Base-by-base conservation (phyloP, 1,140 invertebrate genomes). In the Drosophila sulfurigaster region DNA sequence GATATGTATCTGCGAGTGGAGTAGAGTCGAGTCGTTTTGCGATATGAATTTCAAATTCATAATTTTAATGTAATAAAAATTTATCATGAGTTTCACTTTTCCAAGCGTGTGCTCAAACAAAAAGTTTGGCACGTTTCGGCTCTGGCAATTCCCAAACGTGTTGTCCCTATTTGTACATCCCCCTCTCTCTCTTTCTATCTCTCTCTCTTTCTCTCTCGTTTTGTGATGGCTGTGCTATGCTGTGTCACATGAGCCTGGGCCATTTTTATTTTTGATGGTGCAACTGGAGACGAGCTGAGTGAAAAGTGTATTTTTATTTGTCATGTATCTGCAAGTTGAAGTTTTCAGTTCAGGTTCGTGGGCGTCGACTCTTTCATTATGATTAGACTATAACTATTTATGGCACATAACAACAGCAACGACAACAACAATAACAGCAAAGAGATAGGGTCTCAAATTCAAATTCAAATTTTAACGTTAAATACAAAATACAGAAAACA, bases 11-110 rank as follows among this genome's bases (percentile, higher is more conserved):
- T 43, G 8, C 10, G 8, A 65, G 35, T 38, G 7, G 8, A 8
- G 49, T 48, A 5, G 8, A 65, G 35, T 38, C 35, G 8, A 8
- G 49, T 48, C 16, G 28, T 41, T 49, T 48, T 65, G 63, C 28
- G 38, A 46, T 64, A 64, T 35, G 62, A 58, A 72, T 73, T 67
- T 67, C 54, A 59, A 59, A 73, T 73, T 59, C 63, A 73, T 73
- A 67, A 67, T 67, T 73, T 73, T 73, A 73, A 67, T 73, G 64
- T 59, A 41, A 67, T 73, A 66, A 67, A 73, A 73, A 67, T 59
- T 10, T 73, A 52, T 51, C 45, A 67, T 73, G 70, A 72, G 20
- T 72, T 67, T 72, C 45, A 66, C 16, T 68, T 72, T 66, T 57
- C 13, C n/a, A 15, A 10, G 35, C 38, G 41, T 30, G 15, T 8